phyloP scores from a whole-genome alignment of 2,113 vertebrate species.

The Scophthalmus maximus region DNA sequence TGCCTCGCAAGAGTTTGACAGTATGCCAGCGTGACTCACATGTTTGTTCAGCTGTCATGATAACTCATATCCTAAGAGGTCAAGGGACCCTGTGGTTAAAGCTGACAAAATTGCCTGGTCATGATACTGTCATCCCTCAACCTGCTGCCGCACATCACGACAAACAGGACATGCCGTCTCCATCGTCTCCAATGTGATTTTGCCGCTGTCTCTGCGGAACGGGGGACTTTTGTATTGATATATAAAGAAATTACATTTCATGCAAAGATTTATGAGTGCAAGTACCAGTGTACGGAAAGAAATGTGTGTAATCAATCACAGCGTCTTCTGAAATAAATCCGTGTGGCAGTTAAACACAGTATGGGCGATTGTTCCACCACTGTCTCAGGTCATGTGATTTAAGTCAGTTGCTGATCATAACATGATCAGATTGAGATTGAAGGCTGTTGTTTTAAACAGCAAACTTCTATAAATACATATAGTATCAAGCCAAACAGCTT shows the following conservation, averaged over 20 bases:
- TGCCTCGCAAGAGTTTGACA: slow-evolving; percentile 1
- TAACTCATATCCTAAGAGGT: slow-evolving; percentile 64
- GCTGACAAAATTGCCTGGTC: slow-evolving; percentile 66
- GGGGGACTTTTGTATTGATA: slow-evolving; percentile 14
- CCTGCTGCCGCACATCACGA: slow-evolving; percentile 53
- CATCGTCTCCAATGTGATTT: slow-evolving; percentile 18
- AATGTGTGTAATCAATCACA: slow-evolving; percentile 32
- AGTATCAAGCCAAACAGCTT: no score
- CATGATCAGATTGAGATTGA: background rate
- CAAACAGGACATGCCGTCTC: slow-evolving; percentile 31
- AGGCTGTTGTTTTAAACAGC: background rate
- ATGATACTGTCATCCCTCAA: slow-evolving; percentile 56
- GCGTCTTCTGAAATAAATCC: slow-evolving; percentile 27
- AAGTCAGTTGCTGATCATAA: slow-evolving; percentile 18
- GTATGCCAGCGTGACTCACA: slow-evolving; percentile 62
- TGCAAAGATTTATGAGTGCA: slow-evolving; percentile 22
- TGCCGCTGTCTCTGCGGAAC: slow-evolving; percentile 14
- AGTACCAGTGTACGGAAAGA: slow-evolving; percentile 5
- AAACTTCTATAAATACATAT: no score
- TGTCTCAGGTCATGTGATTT: slow-evolving; percentile 33
- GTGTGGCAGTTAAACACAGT: slow-evolving; percentile 16
- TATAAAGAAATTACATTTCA: slow-evolving; percentile 3
- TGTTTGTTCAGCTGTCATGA: slow-evolving; percentile 69
- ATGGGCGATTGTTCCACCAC: slow-evolving; percentile 14
- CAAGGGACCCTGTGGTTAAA: slow-evolving; percentile 38